phyloP scores from a whole-genome alignment of 1,140 invertebrate species.

The Atta colombica region DNA sequence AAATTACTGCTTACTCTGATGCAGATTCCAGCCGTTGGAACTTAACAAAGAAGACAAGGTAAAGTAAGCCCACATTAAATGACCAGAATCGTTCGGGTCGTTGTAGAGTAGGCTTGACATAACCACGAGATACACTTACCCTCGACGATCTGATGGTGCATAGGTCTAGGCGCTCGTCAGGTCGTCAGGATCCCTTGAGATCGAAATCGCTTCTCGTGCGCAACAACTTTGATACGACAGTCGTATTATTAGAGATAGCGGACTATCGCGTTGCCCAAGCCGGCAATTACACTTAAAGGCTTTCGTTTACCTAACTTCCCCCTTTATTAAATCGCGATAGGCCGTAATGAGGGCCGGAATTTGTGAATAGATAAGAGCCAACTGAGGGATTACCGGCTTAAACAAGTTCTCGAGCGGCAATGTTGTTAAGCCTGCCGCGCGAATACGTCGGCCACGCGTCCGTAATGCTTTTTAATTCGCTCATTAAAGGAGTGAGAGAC shows the following conservation, averaged over 20 bases:
- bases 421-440: slow-evolving; percentile 43
- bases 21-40: slow-evolving; percentile 39
- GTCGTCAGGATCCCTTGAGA: slow-evolving; percentile 42
- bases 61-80: slow-evolving; percentile 31
- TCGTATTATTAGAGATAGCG: slow-evolving; percentile 75
- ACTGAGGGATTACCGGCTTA: slow-evolving; percentile 45
- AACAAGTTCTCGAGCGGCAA: slow-evolving; percentile 57
- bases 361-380: slow-evolving; percentile 42
- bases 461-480: slow-evolving; percentile 53
- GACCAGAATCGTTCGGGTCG: slow-evolving; percentile 18
- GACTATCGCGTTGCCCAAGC: slow-evolving; percentile 57
- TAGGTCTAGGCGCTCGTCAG: slow-evolving; percentile 23
- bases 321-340: slow-evolving; percentile 58
- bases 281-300: slow-evolving; percentile 70
- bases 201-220: slow-evolving; percentile 68
- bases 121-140: slow-evolving; percentile 16
- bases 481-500: slow-evolving; percentile 27
- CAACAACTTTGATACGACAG: slow-evolving; percentile 71
- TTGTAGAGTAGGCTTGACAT: background rate
- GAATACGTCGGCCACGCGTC: background rate
- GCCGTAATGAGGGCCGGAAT: slow-evolving; percentile 69
- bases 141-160: slow-evolving; percentile 31
- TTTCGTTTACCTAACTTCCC: slow-evolving; percentile 63
- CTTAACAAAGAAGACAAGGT: background rate
- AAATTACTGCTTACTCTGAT: slow-evolving; percentile 68